phyloP scores from a whole-genome alignment of 1,140 invertebrate genomes.

The Anoplophora glabripennis region DNA sequence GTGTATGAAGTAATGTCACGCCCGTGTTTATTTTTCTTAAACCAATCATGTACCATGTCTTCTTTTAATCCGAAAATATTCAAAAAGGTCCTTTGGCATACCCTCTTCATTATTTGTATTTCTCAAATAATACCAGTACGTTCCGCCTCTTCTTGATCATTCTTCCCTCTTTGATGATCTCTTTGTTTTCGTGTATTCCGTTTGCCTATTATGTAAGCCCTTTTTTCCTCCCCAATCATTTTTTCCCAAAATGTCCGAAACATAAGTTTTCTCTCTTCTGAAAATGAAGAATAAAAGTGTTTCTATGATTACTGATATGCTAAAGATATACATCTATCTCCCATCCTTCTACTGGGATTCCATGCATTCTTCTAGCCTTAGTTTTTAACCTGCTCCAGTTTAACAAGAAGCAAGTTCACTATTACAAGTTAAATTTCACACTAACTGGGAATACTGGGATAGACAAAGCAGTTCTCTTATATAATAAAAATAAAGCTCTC shows the following conservation, averaged over 20 bases:
- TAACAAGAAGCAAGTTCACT: no score
- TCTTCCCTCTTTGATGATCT: conserved; percentile 7
- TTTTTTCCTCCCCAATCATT: conserved; percentile 2
- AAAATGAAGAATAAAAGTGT: not conserved
- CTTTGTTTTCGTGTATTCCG: conserved; percentile 5
- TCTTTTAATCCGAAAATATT: not conserved
- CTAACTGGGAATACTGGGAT: no score
- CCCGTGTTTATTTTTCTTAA: not conserved
- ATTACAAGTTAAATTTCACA: no score
- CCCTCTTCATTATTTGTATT: conserved; percentile 2
- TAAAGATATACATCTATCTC: no score
- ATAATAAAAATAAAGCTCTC: no score
- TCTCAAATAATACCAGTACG: conserved; percentile 3
- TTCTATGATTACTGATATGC: no score
- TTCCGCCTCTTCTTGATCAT: conserved; percentile 3
- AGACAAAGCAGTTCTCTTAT: no score
- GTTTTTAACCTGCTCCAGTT: no score
- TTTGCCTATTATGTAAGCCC: conserved; percentile 2
- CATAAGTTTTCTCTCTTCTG: not conserved
- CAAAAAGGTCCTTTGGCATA: not conserved
- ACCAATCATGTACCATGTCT: not conserved
- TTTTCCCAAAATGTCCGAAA: not conserved
- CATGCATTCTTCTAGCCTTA: no score
- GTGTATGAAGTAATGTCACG: no score
- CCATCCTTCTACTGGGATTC: no score